These are phyloP conservation scores for Triplophysa tibetana DNA, from an alignment of 2,113 vertebrate genomes.

Conservation along the genomic window DNA sequence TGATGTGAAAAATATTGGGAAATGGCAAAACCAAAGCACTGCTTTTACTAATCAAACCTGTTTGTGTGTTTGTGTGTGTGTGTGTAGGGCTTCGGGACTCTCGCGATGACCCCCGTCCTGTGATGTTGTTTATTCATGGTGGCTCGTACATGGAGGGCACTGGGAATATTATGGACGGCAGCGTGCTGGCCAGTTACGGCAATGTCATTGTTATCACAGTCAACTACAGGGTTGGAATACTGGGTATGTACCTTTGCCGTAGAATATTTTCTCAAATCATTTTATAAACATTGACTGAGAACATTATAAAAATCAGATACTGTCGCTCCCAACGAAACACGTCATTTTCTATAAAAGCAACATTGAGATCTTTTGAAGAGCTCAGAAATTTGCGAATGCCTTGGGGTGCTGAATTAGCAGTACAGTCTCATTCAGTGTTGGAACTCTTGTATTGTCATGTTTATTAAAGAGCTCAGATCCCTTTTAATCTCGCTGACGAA, in stretches of 20 bases:
- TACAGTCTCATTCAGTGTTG: neutral
- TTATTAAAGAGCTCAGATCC: constrained; percentile 23
- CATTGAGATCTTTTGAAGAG: neutral
- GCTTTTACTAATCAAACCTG: neutral
- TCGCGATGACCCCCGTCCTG: constrained; percentile 84
- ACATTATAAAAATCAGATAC: neutral
- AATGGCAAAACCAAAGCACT: too few species aligned
- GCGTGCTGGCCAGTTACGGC: constrained; percentile 94
- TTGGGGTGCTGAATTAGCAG: neutral
- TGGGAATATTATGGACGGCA: constrained; percentile 97
- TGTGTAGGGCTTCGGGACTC: constrained; percentile 93
- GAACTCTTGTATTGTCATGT: neutral
- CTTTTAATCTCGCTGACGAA: neutral
- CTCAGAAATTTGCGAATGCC: constrained; percentile 25
- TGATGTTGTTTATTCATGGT: constrained; percentile 97
- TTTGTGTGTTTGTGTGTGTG: constrained; percentile 1
- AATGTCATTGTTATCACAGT: constrained; percentile 97
- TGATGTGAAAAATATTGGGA: too few species aligned
- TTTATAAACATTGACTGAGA: neutral
- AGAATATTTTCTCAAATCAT: neutral
- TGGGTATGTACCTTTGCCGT: constrained; percentile 76
- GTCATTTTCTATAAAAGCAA: neutral
- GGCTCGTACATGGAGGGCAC: constrained; percentile 99
- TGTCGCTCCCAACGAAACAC: neutral
- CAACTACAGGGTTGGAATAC: constrained; percentile 96